Conservation (phyloP, 2,113 vertebrate genomes). For the Clarias macrocephalus region DNA sequence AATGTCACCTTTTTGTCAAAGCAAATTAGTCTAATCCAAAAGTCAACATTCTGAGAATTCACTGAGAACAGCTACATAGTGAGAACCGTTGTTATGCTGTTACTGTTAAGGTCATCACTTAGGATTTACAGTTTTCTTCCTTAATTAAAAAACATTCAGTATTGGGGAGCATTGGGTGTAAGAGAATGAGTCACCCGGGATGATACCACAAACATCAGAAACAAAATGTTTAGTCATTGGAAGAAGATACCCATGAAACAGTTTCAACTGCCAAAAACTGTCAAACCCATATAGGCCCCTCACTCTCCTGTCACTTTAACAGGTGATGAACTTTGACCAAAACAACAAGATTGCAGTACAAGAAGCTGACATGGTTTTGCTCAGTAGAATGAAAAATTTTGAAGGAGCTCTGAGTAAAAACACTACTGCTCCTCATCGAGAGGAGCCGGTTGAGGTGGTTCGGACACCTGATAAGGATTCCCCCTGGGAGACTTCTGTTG, state of each 20-base stretch:
- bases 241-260: background rate
- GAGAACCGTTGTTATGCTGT: background rate
- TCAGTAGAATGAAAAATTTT: no score
- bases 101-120: background rate
- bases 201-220: background rate
- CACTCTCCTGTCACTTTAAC: no score
- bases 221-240: background rate
- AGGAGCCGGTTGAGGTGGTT: no score
- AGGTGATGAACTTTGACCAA: no score
- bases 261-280: no score
- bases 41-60: background rate
- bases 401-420: no score
- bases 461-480: no score
- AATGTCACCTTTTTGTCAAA: background rate
- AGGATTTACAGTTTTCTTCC: background rate
- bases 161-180: background rate
- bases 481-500: no score
- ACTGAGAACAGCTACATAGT: background rate
- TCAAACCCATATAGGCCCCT: no score
- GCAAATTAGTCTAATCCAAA: background rate
- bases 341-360: no score
- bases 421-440: no score
- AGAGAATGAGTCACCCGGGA: background rate
- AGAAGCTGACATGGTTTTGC: no score
- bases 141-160: background rate